Conservation (phyloP, 2,113 vertebrate genomes). For the Cebidichthys violaceus region DNA sequence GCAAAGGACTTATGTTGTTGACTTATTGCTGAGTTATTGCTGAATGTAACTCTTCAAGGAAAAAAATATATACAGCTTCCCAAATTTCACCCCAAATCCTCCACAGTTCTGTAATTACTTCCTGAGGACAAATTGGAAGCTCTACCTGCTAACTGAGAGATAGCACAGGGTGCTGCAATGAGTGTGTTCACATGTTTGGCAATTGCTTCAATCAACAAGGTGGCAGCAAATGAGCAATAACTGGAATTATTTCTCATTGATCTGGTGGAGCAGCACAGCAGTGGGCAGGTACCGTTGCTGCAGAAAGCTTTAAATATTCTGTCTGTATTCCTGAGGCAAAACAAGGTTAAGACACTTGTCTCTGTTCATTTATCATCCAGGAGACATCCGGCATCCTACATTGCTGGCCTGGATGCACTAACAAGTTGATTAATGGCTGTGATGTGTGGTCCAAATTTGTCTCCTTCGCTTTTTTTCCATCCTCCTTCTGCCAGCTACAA, state of each 20-base stretch:
- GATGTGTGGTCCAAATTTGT: constrained; percentile 33
- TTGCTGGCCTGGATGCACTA: constrained; percentile 27
- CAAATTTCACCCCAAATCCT: not conserved
- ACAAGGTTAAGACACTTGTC: constrained; percentile 20
- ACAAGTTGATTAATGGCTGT: constrained; percentile 58
- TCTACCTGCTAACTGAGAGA: not conserved
- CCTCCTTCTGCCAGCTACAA: constrained; percentile 4
- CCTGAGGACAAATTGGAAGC: constrained; percentile 6
- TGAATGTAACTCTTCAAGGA: not conserved
- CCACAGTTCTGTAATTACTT: constrained; percentile 15
- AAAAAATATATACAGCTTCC: not conserved
- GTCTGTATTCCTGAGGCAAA: constrained; percentile 4
- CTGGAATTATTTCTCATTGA: not conserved
- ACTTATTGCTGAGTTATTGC: not conserved
- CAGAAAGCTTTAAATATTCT: constrained; percentile 28
- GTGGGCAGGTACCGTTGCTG: not conserved
- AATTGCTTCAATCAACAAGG: constrained; percentile 15
- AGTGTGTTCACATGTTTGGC: not conserved
- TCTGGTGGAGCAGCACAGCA: not conserved
- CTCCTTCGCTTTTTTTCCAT: not conserved
- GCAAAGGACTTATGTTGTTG: not conserved
- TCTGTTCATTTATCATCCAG: constrained; percentile 40
- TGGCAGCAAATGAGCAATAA: constrained; percentile 13
- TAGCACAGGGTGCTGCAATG: not conserved
- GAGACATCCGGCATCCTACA: constrained; percentile 29